A percentile compares a stretch with the other conserved stretches of the same genome.
These are phyloP conservation scores for Octopus bimaculoides DNA, from an alignment of 1,140 invertebrate genomes.

Conservation along the genomic window DNA sequence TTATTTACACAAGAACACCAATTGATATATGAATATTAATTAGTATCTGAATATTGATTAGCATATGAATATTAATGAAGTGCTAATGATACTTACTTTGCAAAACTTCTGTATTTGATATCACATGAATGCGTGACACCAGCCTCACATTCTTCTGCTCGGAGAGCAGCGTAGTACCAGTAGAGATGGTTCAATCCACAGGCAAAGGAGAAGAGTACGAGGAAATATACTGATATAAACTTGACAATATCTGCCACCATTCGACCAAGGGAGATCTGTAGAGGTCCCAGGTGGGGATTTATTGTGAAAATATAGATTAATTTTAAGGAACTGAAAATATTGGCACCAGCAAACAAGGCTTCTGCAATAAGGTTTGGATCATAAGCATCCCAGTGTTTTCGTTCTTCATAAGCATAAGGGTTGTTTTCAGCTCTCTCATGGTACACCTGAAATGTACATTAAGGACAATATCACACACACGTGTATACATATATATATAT, in stretches of 20 bases:
- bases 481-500: too few relatives aligned
- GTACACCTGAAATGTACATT: conserved; percentile 15
- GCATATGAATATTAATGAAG: neutral
- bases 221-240: conserved; percentile 88
- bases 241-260: conserved; percentile 99
- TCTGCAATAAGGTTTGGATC: conserved; percentile 93
- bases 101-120: conserved; percentile 50
- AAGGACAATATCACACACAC: too few relatives aligned
- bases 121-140: conserved; percentile 36
- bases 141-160: conserved; percentile 76
- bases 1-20: too few relatives aligned
- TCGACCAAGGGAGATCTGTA: conserved; percentile 91
- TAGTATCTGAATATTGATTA: too few relatives aligned
- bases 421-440: conserved; percentile 20
- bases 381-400: conserved; percentile 87
- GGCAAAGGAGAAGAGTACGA: conserved; percentile 96
- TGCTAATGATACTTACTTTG: conserved; percentile 45
- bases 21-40: too few relatives aligned
- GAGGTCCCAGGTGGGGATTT: conserved; percentile 94
- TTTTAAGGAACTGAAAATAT: conserved; percentile 96
- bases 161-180: conserved; percentile 96
- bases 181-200: conserved; percentile 90
- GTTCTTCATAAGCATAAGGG: conserved; percentile 74
- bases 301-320: conserved; percentile 99
- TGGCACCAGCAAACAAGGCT: conserved; percentile 89